Percentiles rank a stretch among this genome's conserved stretches.
phyloP scores from a whole-genome alignment of 1,140 invertebrate species.

The Dinoponera quadriceps region DNA sequence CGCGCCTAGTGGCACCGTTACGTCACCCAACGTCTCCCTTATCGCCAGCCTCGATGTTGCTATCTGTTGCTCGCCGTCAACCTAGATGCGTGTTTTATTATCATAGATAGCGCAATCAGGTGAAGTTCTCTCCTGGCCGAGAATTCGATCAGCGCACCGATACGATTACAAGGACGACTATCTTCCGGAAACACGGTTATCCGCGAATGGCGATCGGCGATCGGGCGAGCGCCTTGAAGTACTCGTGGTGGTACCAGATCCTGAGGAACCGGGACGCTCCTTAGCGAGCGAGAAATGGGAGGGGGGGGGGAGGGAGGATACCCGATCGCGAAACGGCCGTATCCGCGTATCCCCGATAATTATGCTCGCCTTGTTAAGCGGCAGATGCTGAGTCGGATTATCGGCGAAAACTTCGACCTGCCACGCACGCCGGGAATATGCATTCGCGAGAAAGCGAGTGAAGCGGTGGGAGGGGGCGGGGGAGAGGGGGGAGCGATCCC shows the following conservation, averaged over 20 bases:
- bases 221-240: not conserved
- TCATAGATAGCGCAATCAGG: slow-evolving; percentile 1
- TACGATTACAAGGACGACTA: slow-evolving; percentile 32
- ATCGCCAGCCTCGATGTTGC: slow-evolving; percentile 20
- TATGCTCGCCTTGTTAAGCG: slow-evolving; percentile 55
- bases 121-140: not conserved
- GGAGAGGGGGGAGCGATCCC: not conserved
- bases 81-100: slow-evolving; percentile 28
- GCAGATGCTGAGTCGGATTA: slow-evolving; percentile 72
- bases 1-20: not conserved
- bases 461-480: no score
- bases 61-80: slow-evolving; percentile 5
- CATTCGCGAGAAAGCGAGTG: slow-evolving; percentile 36
- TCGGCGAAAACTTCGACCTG: slow-evolving; percentile 61
- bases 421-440: slow-evolving; percentile 65
- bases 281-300: not conserved
- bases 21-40: slow-evolving; percentile 3
- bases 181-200: slow-evolving; percentile 26
- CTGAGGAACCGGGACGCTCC: not conserved
- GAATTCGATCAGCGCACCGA: slow-evolving; percentile 8
- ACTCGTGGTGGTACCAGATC: slow-evolving; percentile 20
- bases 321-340: slow-evolving; percentile 28
- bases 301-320: not conserved
- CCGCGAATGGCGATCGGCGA: slow-evolving; percentile 3
- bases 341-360: slow-evolving; percentile 63